These are phyloP conservation scores for human (Homo sapiens) DNA, from an alignment of 2,113 vertebrate species.

Conservation along the genomic window GRCh38 chr5:140867001-140867500, in stretches of 20 bases:
- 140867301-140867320: neutral
- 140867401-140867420: neutral
- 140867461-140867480: neutral
- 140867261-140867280: neutral
- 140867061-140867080: neutral
- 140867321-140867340: neutral
- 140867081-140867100: neutral
- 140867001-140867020: neutral
- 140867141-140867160: neutral
- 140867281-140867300: neutral
- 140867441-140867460: neutral
- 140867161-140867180: slow-evolving; percentile 6
- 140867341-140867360: neutral
- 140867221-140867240: neutral
- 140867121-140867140: slow-evolving; percentile 7
- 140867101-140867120: slow-evolving; percentile 16
- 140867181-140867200: neutral
- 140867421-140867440: neutral
- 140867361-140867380: neutral
- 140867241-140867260: neutral
- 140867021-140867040: neutral
- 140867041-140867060: neutral
- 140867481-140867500: neutral
- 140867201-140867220: neutral
- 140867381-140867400: neutral